A percentile compares a stretch with the other conserved stretches of the same genome.
These are phyloP conservation scores for Epirrhoe alternata DNA, from an alignment of 2,888 invertebrate species.

Conservation along the genomic window DNA sequence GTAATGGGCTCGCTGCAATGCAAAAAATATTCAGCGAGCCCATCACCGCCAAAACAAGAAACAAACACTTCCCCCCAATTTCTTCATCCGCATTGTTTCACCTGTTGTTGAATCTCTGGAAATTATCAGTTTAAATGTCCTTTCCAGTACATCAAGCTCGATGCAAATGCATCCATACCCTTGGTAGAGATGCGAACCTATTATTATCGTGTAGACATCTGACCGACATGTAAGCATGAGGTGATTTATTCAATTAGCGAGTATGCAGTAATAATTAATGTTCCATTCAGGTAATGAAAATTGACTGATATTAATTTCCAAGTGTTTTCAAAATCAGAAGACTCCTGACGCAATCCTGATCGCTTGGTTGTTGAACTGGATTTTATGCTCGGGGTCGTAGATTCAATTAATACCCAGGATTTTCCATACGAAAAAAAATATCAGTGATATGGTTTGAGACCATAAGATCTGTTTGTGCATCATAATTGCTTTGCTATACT, in stretches of 20 bases:
- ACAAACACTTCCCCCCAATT: too few relatives aligned
- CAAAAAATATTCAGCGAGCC: too few relatives aligned
- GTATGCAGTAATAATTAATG: neutral
- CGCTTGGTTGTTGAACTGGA: too few relatives aligned
- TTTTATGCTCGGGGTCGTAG: too few relatives aligned
- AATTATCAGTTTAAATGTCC: neutral
- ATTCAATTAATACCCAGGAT: too few relatives aligned
- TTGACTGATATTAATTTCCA: neutral
- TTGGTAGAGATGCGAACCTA: slow-evolving; percentile 20
- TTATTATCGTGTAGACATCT: slow-evolving; percentile 36
- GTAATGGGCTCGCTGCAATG: too few relatives aligned
- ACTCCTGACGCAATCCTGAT: neutral
- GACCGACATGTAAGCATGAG: neutral
- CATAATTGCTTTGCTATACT: neutral
- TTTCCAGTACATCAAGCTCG: neutral
- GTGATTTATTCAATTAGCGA: slow-evolving; percentile 2
- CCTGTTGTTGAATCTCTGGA: too few relatives aligned
- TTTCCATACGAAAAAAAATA: too few relatives aligned
- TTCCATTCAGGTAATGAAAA: neutral
- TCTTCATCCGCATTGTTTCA: too few relatives aligned
- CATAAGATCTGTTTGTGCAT: neutral
- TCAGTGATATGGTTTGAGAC: neutral
- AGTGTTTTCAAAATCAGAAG: neutral
- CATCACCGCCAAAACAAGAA: too few relatives aligned
- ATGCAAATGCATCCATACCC: neutral